phyloP scores from a whole-genome alignment of 2,888 invertebrate genomes.

The Heteropelma amictum region DNA sequence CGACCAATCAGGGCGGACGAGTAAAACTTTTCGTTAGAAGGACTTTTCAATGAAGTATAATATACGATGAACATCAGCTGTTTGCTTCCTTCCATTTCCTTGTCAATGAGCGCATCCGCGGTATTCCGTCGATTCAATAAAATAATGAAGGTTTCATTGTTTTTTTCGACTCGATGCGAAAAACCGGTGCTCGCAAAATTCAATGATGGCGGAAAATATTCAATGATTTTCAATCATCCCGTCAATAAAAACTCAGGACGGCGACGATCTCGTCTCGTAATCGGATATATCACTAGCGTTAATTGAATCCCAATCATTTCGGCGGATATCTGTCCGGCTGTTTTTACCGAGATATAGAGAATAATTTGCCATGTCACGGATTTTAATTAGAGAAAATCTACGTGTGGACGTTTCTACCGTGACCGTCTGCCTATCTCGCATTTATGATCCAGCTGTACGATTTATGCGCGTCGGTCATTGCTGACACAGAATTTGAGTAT shows the following conservation, averaged over 20 bases:
- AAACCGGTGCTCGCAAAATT: neutral
- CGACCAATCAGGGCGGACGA: no score
- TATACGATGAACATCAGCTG: no score
- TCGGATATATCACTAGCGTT: slow-evolving; percentile 33
- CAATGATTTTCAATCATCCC: slow-evolving; percentile 3
- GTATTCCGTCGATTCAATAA: no score
- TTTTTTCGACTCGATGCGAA: no score
- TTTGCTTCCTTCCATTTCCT: no score
- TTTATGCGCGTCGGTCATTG: slow-evolving; percentile 48
- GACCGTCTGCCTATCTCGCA: slow-evolving; percentile 2
- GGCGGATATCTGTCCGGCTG: neutral
- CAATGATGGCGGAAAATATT: neutral
- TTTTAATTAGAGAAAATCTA: slow-evolving; percentile 51
- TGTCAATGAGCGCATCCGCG: no score
- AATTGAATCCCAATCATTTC: slow-evolving; percentile 41
- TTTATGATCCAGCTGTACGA: slow-evolving; percentile 45
- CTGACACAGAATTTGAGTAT: slow-evolving; percentile 47
- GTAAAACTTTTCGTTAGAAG: no score
- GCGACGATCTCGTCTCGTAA: neutral
- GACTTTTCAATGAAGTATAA: no score
- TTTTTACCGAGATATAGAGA: slow-evolving; percentile 29
- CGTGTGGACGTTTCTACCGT: slow-evolving; percentile 6
- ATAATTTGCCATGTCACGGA: slow-evolving; percentile 44
- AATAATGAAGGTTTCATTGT: no score
- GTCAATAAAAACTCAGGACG: slow-evolving; percentile 15